Conservation (phyloP, 1,140 invertebrate species). For the Anastatus disparis region DNA sequence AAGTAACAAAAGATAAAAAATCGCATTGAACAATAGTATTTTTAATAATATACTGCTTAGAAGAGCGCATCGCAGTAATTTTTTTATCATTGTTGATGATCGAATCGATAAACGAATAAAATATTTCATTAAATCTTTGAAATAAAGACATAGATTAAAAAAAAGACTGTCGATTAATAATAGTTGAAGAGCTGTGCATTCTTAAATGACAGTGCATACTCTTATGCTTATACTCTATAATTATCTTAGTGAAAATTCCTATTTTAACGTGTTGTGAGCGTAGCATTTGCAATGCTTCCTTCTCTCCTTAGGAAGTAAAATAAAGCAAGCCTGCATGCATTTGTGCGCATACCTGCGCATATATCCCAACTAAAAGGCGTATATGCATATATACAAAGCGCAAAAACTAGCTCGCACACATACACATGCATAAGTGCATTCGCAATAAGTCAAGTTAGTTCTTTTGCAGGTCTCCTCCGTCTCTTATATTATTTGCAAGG, state of each 20-base stretch:
- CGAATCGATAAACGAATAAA: too few species aligned
- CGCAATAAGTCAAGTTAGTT: background rate
- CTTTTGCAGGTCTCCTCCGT: background rate
- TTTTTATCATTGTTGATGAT: too few species aligned
- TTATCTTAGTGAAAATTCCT: background rate
- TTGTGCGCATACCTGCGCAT: conserved; percentile 8
- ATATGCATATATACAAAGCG: background rate
- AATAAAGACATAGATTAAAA: too few species aligned
- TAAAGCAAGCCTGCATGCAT: conserved; percentile 1
- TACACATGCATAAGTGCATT: background rate
- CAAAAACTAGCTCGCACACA: background rate
- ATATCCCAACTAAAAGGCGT: background rate
- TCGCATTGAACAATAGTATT: too few species aligned
- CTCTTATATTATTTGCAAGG: conserved; percentile 51
- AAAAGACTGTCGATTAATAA: too few species aligned
- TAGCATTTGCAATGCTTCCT: conserved; percentile 4
- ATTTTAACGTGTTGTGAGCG: too few species aligned
- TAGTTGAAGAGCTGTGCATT: too few species aligned
- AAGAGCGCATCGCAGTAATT: too few species aligned
- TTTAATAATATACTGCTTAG: too few species aligned
- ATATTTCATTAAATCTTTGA: too few species aligned
- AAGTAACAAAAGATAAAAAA: too few species aligned
- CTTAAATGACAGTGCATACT: background rate
- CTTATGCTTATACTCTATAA: too few species aligned
- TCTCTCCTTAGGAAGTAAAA: background rate